These are phyloP conservation scores for Sorex fumeus DNA, from an alignment of 2,113 vertebrate genomes.

Conservation along the genomic window DNA sequence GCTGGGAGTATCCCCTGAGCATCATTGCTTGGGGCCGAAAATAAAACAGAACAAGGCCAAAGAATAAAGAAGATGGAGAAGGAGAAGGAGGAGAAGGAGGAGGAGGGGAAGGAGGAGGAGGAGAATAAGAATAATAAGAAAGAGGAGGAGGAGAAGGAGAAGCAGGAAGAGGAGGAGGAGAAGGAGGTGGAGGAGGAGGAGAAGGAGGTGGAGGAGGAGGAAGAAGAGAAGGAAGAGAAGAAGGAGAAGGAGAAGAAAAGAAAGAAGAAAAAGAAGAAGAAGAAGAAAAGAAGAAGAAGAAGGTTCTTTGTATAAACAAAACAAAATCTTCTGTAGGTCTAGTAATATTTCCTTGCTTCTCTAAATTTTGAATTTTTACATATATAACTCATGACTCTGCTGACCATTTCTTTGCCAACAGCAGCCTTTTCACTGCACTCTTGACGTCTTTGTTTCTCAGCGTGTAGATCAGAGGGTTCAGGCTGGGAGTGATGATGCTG, in stretches of 20 bases:
- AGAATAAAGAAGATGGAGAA: neutral
- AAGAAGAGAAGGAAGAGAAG: too few species aligned
- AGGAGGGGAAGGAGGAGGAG: too few species aligned
- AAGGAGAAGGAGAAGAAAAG: too few species aligned
- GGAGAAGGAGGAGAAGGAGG: too few species aligned
- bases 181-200: too few species aligned
- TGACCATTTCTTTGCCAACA: neutral
- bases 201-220: too few species aligned
- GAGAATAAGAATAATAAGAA: too few species aligned
- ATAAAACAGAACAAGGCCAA: neutral
- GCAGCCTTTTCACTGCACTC: constrained; percentile 45
- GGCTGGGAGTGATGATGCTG: neutral
- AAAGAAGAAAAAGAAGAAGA: too few species aligned
- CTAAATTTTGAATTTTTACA: neutral
- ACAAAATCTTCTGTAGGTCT: neutral
- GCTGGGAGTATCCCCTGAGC: too few species aligned
- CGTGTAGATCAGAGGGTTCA: neutral
- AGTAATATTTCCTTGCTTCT: neutral
- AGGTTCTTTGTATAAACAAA: neutral
- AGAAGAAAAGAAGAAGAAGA: neutral
- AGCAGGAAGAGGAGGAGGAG: too few species aligned
- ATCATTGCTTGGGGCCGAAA: neutral
- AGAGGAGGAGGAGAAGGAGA: too few species aligned
- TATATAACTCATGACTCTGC: neutral
- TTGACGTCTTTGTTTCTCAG: constrained; percentile 14